Percentiles rank a stretch among this genome's conserved stretches.
Evolutionary conservation across 2,113 vertebrate genomes (phyloP).

Genomic region (Sinocyclocheilus rhinocerous): DNA sequence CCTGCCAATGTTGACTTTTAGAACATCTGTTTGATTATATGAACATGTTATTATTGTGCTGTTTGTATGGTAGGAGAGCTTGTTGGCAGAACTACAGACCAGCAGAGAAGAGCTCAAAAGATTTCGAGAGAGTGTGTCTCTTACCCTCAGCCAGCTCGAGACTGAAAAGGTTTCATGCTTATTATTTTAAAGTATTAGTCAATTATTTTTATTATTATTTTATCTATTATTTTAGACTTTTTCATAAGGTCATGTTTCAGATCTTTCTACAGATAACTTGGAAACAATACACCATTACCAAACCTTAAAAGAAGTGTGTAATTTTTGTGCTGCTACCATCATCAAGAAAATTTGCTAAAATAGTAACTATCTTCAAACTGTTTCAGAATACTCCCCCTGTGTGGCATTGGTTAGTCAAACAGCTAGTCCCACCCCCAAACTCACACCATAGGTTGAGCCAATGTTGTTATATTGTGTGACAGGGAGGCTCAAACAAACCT

Average conservation of each 20-base stretch:
- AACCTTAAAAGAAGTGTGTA: not conserved
- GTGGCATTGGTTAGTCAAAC: not conserved
- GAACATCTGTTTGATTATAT: not conserved
- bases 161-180: constrained; percentile 62
- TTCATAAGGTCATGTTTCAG: not conserved
- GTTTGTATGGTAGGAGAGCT: constrained; percentile 43
- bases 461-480: not conserved
- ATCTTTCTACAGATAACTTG: not conserved
- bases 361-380: not conserved
- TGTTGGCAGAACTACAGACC: constrained; percentile 56
- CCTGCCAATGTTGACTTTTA: not conserved
- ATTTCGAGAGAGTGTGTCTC: constrained; percentile 52
- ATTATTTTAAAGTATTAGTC: not conserved
- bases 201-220: no score
- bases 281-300: not conserved
- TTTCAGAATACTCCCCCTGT: not conserved
- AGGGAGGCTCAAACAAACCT: not conserved
- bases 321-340: not conserved
- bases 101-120: constrained; percentile 54
- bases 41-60: not conserved
- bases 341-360: not conserved
- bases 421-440: not conserved
- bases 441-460: not conserved
- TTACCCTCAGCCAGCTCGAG: constrained; percentile 54
- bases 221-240: not conserved